These are phyloP conservation scores for Dreissena rostriformis DNA, from an alignment of 1,140 invertebrate species.

Conservation along the genomic window DNA sequence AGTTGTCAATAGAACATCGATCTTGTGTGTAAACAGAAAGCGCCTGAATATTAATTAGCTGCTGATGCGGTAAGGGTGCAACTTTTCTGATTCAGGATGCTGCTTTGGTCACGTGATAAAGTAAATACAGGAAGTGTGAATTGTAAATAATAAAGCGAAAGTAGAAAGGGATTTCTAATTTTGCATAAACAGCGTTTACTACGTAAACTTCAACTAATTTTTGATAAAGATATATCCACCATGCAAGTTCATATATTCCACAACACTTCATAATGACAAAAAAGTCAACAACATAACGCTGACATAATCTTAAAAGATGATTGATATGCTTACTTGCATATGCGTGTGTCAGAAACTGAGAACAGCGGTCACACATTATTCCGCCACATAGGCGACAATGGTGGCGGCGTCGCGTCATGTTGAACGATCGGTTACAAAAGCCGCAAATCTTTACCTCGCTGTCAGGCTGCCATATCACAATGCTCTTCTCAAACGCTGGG, in stretches of 20 bases:
- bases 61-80: too few species aligned
- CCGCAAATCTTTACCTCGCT: conserved; percentile 94
- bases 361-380: conserved; percentile 97
- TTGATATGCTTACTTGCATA: conserved; percentile 89
- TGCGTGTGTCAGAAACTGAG: conserved; percentile 91
- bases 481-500: conserved; percentile 87
- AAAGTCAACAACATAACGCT: conserved; percentile 4
- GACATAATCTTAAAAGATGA: neutral
- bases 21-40: too few species aligned
- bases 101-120: too few species aligned
- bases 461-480: conserved; percentile 97
- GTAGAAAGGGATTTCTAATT: too few species aligned
- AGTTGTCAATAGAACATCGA: too few species aligned
- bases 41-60: too few species aligned
- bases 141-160: too few species aligned
- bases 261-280: neutral
- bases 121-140: too few species aligned
- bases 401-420: conserved; percentile 93
- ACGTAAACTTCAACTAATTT: too few species aligned
- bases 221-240: too few species aligned
- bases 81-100: too few species aligned
- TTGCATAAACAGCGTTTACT: too few species aligned
- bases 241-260: neutral
- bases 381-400: conserved; percentile 98
- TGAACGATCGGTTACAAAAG: conserved; percentile 94